Evolutionary conservation across 1,140 invertebrate species (phyloP), one percentile per base, ranked within the genome.

Genomic region (Trichogramma pretiosum): DNA sequence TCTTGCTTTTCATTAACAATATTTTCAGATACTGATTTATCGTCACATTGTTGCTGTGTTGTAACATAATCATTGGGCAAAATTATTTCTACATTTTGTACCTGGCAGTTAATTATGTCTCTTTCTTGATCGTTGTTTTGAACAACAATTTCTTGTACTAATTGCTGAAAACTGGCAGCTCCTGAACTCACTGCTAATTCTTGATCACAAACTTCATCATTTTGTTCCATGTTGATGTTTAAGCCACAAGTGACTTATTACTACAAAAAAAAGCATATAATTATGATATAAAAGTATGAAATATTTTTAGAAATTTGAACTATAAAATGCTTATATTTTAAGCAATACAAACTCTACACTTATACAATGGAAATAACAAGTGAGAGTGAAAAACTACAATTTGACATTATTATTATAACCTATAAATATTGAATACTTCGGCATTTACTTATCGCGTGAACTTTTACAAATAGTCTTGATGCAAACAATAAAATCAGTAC

Each of bases 121-220:
- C 13, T 24, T 30, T 33, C 41, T 13, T 35, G 26, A 21, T 50
- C 40, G 23, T 46, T 34, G 34, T 34, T 44, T 47, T 43, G 39
- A n/a, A 47, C 40, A 23, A 46, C 13, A 26, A 43, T 44, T 38
- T 52, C 50, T 42, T 43, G 32, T 10, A 52, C 45, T 19, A 47
- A 22, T 13, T 33, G 34, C 11, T 44, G 24, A 33, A 33, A 37
- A 23, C 7, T 52, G 18, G 18, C 13, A 14, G 26, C 11, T n/a
- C 40, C 45, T 37, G 19, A 34, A 17, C 35, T 47, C 1, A 33
- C 22, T 11, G 42, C 43, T n/a, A 36, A 40, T 23, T 47, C 16
- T 46, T 47, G 39, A 19, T 47, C 39, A 34, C 43, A 47, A 43
- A 32, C 17, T 26, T 11, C 49, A 16, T 24, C 40, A 43, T 52